phyloP scores from a whole-genome alignment of 2,888 invertebrate genomes.

The Dysmachus trigonus region DNA sequence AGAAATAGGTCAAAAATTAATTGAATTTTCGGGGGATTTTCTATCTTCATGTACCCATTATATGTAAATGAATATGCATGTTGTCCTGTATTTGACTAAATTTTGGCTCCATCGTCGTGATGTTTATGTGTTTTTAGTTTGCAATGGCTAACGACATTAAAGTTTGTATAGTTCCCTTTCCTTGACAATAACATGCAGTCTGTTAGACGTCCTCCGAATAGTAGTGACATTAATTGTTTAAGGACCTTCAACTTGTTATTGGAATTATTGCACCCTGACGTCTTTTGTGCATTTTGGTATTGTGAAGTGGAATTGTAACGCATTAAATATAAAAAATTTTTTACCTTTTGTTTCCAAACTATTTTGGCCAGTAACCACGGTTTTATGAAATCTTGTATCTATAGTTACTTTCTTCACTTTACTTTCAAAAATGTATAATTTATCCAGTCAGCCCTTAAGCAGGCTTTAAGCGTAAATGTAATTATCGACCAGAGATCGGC shows the following conservation, averaged over 20 bases:
- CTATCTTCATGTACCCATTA: too few relatives aligned
- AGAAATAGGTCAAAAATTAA: constrained; percentile 7
- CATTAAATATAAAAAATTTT: too few relatives aligned
- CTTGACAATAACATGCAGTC: background rate
- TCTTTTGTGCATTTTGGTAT: background rate
- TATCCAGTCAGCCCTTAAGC: too few relatives aligned
- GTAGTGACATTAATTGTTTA: background rate
- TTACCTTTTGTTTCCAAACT: too few relatives aligned
- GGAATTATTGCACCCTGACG: background rate
- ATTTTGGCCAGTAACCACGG: too few relatives aligned
- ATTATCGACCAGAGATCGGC: too few relatives aligned
- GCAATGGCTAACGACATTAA: background rate
- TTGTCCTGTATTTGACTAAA: background rate
- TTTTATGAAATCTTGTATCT: too few relatives aligned
- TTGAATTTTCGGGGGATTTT: background rate
- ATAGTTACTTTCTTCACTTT: too few relatives aligned
- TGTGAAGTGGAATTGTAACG: too few relatives aligned
- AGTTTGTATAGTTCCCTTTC: background rate
- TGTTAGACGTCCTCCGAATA: background rate
- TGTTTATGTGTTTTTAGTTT: background rate
- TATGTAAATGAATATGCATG: background rate
- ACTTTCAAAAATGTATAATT: too few relatives aligned
- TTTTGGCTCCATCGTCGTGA: background rate
- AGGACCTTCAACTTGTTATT: background rate
- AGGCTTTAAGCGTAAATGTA: too few relatives aligned